Conservation (phyloP, 2,113 vertebrate species). For the Amphilophus citrinellus region DNA sequence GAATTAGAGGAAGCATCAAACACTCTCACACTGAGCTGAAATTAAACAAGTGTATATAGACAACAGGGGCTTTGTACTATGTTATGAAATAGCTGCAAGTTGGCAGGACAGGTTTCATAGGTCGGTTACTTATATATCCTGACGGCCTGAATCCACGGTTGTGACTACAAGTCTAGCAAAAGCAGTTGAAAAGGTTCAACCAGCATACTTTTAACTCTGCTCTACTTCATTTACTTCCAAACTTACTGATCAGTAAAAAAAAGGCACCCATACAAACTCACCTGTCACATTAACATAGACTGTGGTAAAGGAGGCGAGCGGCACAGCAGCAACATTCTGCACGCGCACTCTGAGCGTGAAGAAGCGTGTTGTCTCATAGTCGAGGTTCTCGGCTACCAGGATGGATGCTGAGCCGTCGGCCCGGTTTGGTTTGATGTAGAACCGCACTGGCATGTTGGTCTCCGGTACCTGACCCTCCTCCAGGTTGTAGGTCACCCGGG, state of each 20-base stretch:
- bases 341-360: constrained; percentile 87
- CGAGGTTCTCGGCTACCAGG: constrained; percentile 89
- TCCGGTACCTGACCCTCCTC: constrained; percentile 92
- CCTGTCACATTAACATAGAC: constrained; percentile 89
- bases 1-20: too few species aligned
- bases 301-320: constrained; percentile 88
- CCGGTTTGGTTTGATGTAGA: constrained; percentile 92
- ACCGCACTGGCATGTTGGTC: constrained; percentile 90
- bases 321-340: constrained; percentile 87
- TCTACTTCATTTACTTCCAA: too few species aligned
- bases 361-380: constrained; percentile 87
- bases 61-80: neutral
- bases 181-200: neutral
- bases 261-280: constrained; percentile 54
- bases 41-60: too few species aligned
- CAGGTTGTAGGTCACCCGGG: constrained; percentile 89
- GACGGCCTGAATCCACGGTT: neutral
- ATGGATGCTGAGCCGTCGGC: constrained; percentile 88
- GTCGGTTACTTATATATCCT: neutral
- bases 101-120: neutral
- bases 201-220: too few species aligned
- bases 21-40: neutral
- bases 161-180: neutral
- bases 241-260: too few species aligned
- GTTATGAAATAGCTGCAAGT: neutral